These are phyloP conservation scores for Antedon mediterranea DNA, from an alignment of 53 echinoderm and acorn worm genomes.

Conservation along the genomic window DNA sequence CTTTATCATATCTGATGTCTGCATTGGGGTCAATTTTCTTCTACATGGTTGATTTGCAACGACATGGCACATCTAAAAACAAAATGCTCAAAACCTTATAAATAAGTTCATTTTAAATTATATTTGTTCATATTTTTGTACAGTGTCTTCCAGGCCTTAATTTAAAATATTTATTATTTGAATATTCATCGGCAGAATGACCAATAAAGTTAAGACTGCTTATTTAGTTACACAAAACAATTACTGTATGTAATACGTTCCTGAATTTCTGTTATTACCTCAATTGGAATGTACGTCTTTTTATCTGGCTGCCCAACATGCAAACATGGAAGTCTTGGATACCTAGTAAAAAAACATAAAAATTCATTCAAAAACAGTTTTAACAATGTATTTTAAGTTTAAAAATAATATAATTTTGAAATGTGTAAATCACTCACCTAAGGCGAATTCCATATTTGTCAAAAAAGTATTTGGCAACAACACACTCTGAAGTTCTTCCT, in stretches of 20 bases:
- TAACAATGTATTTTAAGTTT: too few species aligned
- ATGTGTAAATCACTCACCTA: background rate
- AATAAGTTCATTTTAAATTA: too few species aligned
- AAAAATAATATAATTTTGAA: too few species aligned
- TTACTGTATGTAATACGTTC: too few species aligned
- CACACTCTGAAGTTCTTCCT: background rate
- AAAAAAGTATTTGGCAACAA: background rate
- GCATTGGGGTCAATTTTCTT: background rate
- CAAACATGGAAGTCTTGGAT: background rate
- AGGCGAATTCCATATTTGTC: background rate
- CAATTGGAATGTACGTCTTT: background rate
- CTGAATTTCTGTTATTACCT: background rate
- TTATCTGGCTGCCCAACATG: background rate
- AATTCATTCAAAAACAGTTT: too few species aligned
- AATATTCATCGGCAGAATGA: too few species aligned
- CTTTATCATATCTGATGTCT: background rate
- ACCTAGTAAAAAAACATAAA: background rate
- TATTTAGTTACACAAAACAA: too few species aligned
- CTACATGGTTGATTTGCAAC: background rate
- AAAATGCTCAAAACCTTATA: too few species aligned
- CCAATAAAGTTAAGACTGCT: too few species aligned
- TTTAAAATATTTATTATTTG: too few species aligned
- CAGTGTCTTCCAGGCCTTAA: too few species aligned
- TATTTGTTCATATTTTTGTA: background rate
- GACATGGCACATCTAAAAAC: background rate